Base-by-base conservation (phyloP, 2,113 vertebrate genomes). In the Lutjanus erythropterus region DNA sequence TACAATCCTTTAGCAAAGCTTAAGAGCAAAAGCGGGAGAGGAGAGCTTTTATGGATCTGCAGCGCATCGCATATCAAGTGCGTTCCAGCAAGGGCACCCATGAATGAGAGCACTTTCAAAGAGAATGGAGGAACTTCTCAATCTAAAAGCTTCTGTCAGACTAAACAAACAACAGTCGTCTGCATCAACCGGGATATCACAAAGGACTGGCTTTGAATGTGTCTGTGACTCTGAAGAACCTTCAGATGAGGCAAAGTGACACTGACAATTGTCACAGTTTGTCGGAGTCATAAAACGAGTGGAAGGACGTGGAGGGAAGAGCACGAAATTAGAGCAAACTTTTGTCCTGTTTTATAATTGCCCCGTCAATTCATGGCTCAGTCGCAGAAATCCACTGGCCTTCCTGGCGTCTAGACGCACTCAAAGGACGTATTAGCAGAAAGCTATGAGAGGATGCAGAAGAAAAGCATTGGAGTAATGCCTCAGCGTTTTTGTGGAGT, bases 11-110 rank as follows among this genome's bases (percentile, higher is more conserved):
- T 3, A 52, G 37, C 37, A 53, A 35, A 79, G 49, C 29, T 44
- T 10, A n/a, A 44, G 65, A 73, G 66, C 50, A 46, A 16, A 74
- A 56, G 23, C 52, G 25, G 33, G 16, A 31, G 50, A 41, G 29
- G 27, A 60, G n/a, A 33, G 62, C 56, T 83, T 83, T 73, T 73
- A 80, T 58, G 53, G 25, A 76, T 67, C 75, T 35, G 79, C 31
- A 76, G 58, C 66, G 16, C 49, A 65, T 14, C 9, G 49, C 78
- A 79, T 81, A 79, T 71, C 71, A 85, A 83, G 76, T 65, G 56
- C 31, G 42, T 56, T 70, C 58, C 50, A 35, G 9, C 68, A 76
- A 86, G 80, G 83, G 23, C 78, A 31, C 16, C 21, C 4, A 4
- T 7, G 53, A 62, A 70, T 15, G 29, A 67, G 60, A 74, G 64